Evolutionary conservation across 1,140 invertebrate species (phyloP).

Genomic region (Vollenhovia emeryi): DNA sequence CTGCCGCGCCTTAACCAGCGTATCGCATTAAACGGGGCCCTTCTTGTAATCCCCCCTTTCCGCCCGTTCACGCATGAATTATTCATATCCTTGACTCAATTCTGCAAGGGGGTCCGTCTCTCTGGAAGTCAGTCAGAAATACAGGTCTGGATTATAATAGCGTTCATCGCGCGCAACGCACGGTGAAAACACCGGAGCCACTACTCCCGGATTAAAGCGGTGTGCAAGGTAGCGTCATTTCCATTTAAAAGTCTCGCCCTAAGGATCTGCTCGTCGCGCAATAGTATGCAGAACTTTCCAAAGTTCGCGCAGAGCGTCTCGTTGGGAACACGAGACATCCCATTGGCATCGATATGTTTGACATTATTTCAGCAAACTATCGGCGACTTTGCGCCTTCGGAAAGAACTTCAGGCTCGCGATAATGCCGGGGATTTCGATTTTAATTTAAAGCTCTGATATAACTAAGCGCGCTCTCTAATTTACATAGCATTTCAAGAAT

Average conservation of each 20-base stretch:
- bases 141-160: conserved; percentile 79
- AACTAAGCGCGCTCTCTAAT: background rate
- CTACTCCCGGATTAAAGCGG: conserved; percentile 49
- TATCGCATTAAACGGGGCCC: conserved; percentile 81
- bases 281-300: background rate
- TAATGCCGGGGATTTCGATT: background rate
- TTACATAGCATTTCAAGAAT: background rate
- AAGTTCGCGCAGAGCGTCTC: background rate
- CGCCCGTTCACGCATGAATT: conserved; percentile 75
- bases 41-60: conserved; percentile 65
- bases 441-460: background rate
- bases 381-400: background rate
- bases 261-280: background rate
- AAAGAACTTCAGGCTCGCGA: background rate
- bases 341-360: conserved; percentile 5
- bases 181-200: conserved; percentile 68
- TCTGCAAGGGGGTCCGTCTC: conserved; percentile 78
- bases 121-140: conserved; percentile 80
- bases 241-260: conserved; percentile 68
- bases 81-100: conserved; percentile 81
- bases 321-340: no score
- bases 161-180: conserved; percentile 64
- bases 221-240: conserved; percentile 69
- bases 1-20: conserved; percentile 79
- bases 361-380: conserved; percentile 25